Conservation (phyloP, 1,140 invertebrate species). For the Sitophilus oryzae region DNA sequence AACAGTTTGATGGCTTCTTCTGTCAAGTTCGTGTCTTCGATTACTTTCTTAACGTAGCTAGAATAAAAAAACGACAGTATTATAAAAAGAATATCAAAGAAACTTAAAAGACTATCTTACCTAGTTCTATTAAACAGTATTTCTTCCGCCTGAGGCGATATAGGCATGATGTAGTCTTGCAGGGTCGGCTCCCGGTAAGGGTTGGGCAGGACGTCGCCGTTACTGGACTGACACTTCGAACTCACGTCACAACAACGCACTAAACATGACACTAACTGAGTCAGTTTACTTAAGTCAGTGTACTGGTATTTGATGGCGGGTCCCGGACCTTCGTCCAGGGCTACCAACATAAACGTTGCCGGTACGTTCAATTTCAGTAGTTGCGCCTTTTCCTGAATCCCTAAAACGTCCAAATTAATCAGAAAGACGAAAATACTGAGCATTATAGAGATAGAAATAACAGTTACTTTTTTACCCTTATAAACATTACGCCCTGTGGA, state of each 20-base stretch:
- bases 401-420: constrained; percentile 22
- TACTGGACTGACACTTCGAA: constrained; percentile 65
- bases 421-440: too few species aligned
- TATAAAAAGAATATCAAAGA: not conserved
- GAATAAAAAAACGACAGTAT: constrained; percentile 29
- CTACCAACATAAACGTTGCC: constrained; percentile 83
- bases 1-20: constrained; percentile 85
- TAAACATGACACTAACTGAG: constrained; percentile 87
- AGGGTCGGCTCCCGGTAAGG: constrained; percentile 70
- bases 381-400: constrained; percentile 47
- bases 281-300: constrained; percentile 88
- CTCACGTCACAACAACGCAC: constrained; percentile 91
- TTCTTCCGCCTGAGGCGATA: constrained; percentile 72
- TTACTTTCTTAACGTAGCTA: constrained; percentile 90
- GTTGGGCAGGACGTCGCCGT: constrained; percentile 61
- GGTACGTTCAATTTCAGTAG: constrained; percentile 73
- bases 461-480: too few species aligned
- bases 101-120: constrained; percentile 44
- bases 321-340: constrained; percentile 88
- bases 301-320: constrained; percentile 95
- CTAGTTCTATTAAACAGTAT: constrained; percentile 73
- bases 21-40: constrained; percentile 86
- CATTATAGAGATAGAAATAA: too few species aligned
- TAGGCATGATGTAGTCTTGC: constrained; percentile 65
- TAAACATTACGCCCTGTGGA: too few species aligned